Evolutionary conservation across 2,797 vertebrate genomes (phyloP).

Genomic region (Meda fulgida): DNA sequence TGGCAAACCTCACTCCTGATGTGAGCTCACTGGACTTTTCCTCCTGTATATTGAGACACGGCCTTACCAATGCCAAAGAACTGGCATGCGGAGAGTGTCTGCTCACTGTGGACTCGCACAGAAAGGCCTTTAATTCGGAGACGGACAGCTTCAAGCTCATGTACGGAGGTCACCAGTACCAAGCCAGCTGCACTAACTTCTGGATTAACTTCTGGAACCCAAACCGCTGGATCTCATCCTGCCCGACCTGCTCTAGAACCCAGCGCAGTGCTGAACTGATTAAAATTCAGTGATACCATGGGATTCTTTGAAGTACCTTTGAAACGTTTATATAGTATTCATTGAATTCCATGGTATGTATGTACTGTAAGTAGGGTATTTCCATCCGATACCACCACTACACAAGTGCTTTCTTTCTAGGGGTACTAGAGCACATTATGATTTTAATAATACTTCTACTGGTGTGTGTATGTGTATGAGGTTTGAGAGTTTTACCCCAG

Average conservation of each 20-base stretch:
- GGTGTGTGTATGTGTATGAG: background rate
- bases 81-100: slow-evolving; percentile 96
- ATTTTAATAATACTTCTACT: background rate
- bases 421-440: background rate
- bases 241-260: slow-evolving; percentile 90
- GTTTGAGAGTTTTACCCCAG: slow-evolving; percentile 67
- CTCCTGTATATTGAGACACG: slow-evolving; percentile 93
- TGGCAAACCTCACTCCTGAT: slow-evolving; percentile 92
- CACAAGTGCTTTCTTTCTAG: background rate
- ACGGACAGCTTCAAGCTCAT: slow-evolving; percentile 95
- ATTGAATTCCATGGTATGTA: background rate
- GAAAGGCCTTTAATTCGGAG: slow-evolving; percentile 95
- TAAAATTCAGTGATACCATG: background rate
- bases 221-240: slow-evolving; percentile 96
- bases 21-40: slow-evolving; percentile 97
- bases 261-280: too few species aligned
- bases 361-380: background rate
- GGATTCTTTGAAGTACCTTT: background rate
- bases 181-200: slow-evolving; percentile 98
- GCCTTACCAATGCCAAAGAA: slow-evolving; percentile 96
- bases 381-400: background rate
- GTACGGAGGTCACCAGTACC: slow-evolving; percentile 96
- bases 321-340: background rate
- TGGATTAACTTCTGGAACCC: slow-evolving; percentile 99
- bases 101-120: slow-evolving; percentile 93